Conservation (phyloP, 2,888 invertebrate genomes). For the Andrena chrysosceles region DNA sequence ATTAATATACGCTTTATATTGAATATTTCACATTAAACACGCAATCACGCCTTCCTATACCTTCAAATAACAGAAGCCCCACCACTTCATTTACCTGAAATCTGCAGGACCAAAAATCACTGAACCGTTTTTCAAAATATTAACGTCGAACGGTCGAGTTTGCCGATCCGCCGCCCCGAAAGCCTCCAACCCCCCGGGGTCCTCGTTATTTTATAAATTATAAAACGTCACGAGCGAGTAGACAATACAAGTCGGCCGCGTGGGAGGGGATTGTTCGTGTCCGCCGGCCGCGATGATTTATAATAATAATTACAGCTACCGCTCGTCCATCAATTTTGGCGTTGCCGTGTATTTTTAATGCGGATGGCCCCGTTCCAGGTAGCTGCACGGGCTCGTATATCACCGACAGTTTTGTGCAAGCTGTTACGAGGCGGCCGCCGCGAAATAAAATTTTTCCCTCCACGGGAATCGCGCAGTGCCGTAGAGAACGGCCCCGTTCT, state of each 20-base stretch:
- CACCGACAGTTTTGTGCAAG: conserved; percentile 81
- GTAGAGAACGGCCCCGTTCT: conserved; percentile 44
- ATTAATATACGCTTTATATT: too few relatives aligned
- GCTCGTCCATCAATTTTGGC: conserved; percentile 76
- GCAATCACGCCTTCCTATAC: too few relatives aligned
- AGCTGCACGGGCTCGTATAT: conserved; percentile 77
- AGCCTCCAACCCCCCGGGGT: neutral
- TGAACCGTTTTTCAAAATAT: neutral
- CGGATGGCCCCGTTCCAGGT: conserved; percentile 74
- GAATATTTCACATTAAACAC: too few relatives aligned
- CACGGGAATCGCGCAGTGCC: conserved; percentile 64
- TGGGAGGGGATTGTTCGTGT: conserved; percentile 11
- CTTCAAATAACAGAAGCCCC: neutral
- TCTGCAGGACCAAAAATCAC: neutral
- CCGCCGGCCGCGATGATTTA: conserved; percentile 72
- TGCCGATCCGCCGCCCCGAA: conserved; percentile 12
- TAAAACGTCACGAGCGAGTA: conserved; percentile 56
- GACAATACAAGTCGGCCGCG: conserved; percentile 57
- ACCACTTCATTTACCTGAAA: neutral
- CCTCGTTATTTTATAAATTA: conserved; percentile 65
- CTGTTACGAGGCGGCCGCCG: conserved; percentile 78
- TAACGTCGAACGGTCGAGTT: conserved; percentile 32
- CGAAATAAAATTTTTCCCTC: conserved; percentile 77
- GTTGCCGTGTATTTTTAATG: conserved; percentile 75
- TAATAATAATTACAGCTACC: conserved; percentile 79